Base-by-base conservation (phyloP, 1,140 invertebrate species). In the Cryptotermes secundus region DNA sequence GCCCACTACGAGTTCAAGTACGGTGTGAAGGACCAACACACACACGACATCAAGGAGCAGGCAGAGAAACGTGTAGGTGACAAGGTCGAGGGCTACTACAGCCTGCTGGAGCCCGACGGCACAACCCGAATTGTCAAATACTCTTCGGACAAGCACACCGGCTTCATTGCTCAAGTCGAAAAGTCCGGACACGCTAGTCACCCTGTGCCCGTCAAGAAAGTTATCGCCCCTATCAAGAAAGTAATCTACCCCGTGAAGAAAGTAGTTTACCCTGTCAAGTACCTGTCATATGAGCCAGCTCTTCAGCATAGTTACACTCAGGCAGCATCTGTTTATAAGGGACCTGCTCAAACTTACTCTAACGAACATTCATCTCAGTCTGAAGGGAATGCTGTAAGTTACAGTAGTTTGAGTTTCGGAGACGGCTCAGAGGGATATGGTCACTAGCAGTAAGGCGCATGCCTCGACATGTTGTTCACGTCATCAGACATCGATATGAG, bases 101-200 rank as follows among this genome's bases (percentile, higher is more conserved):
- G 85, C 26, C 34, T 88, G 42, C 80, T 87, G 31, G 87, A 87
- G 45, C 85, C 87, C 4, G 87, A 88, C 79, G 87, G 87, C 80
- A 81, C 84, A 14, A 85, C 86, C 16, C 82, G 86, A 34, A 72
- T 72, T 10, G 86, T 87, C 3, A 65, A 80, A 6, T 87, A 87
- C 85, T 83, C 85, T 2, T 86, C 86, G 19, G 87, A 88, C 82
- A 80, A 83, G 3, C 26, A 65, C 19, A 83, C 79, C 34, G 87
- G 87, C 1, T 88, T 88, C 86, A 86, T 86, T 24, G 87, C 87
- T 36, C 87, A 80, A 9, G 84, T 79, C 45, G 26, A 36, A 45
- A 79, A 26, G 22, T 42, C 65, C 35, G 59, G 35, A n/a, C 84
- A 53, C 79, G 85, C 88, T 6, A 87, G 86, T 86, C 88, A 88